Conservation (phyloP, 2,888 invertebrate species). For the Pherbina coryleti region DNA sequence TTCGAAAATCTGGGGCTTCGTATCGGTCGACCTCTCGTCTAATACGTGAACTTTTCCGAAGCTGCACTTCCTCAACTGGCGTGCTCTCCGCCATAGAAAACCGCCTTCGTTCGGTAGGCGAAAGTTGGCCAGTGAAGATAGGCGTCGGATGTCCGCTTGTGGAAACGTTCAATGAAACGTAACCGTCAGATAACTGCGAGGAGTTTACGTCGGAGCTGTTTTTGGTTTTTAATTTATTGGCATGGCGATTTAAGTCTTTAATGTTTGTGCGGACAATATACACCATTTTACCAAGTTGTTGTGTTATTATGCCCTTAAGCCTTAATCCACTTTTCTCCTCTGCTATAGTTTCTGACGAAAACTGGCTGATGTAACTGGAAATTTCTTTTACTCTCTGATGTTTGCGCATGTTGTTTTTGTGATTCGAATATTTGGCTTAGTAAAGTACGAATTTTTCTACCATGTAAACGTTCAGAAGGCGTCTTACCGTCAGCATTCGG, state of each 20-base stretch:
- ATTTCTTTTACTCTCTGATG: neutral
- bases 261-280: neutral
- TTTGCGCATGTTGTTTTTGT: neutral
- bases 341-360: slow-evolving; percentile 22
- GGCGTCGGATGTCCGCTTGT: neutral
- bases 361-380: slow-evolving; percentile 20
- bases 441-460: slow-evolving; percentile 39
- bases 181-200: neutral
- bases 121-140: neutral
- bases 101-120: neutral
- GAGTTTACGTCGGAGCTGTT: neutral
- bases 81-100: neutral
- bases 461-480: slow-evolving; percentile 38
- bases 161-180: neutral
- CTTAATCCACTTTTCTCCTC: slow-evolving; percentile 10
- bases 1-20: slow-evolving; percentile 3
- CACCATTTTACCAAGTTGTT: neutral
- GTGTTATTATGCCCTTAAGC: neutral
- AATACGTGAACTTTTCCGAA: neutral
- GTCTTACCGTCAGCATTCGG: slow-evolving; percentile 24
- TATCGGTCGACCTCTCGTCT: neutral
- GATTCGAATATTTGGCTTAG: slow-evolving; percentile 26
- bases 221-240: neutral
- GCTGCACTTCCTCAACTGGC: neutral
- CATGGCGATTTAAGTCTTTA: neutral